Evolutionary conservation across 2,797 vertebrate genomes (phyloP).

Genomic region (Sebastes kiyomatsui): DNA sequence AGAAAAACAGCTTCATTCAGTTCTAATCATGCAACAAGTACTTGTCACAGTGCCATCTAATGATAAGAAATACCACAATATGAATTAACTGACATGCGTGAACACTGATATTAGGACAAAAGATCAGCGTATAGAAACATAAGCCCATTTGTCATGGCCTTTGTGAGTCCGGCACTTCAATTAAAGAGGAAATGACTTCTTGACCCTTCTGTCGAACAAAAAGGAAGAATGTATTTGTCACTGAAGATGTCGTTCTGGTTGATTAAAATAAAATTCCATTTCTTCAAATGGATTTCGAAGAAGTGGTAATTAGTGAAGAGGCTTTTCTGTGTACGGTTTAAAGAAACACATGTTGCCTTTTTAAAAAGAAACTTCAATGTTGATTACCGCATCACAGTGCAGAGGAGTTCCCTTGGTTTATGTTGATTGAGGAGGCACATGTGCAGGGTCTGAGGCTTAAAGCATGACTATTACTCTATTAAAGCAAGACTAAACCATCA

Average conservation of each 20-base stretch:
- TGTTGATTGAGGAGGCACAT: background rate
- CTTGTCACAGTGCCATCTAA: background rate
- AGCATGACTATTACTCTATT: no score
- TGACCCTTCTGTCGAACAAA: background rate
- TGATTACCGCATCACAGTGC: background rate
- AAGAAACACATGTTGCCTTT: slow-evolving; percentile 4
- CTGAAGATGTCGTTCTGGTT: background rate
- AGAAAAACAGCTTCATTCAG: background rate
- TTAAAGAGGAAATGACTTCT: background rate
- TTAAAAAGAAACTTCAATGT: background rate
- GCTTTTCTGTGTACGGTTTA: background rate
- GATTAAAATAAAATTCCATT: slow-evolving; percentile 3
- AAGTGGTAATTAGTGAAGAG: background rate
- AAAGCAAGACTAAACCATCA: background rate
- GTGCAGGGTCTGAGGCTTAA: no score
- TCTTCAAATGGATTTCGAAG: background rate
- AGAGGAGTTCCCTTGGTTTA: background rate
- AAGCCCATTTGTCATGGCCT: background rate
- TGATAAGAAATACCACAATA: background rate
- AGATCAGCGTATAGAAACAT: background rate
- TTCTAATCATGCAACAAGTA: background rate
- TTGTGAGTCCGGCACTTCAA: background rate
- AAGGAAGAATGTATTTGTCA: background rate
- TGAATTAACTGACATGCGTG: background rate
- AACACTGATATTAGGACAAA: background rate